Base-by-base conservation (phyloP, 2,113 vertebrate species). In the Syngnathus typhle region DNA sequence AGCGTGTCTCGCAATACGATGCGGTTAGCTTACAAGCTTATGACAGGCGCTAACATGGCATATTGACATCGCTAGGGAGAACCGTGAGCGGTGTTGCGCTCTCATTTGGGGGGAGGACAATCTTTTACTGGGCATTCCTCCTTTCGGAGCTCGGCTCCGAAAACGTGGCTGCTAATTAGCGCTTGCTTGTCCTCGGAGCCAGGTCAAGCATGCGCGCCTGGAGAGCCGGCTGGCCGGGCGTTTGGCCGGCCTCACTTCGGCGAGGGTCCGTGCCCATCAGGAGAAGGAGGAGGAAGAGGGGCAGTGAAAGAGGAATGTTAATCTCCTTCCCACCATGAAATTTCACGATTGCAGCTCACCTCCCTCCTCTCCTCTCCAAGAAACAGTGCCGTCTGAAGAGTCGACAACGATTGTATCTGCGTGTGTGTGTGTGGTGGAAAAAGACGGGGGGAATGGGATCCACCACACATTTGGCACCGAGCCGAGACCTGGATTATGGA, bases 181-280 rank as follows among this genome's bases (percentile, higher is more conserved):
- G 56, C 67, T 68, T 84, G 60, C 67, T 70, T 83, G 88, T 90
- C 88, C 88, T 89, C 83, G 87, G 83, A 66, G 68, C 71, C 77
- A 88, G 88, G 87, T 89, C 89, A 90, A 88, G 85, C 88, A 91
- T 90, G 87, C 70, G 84, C 79, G 41, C 60, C 41, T 12, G 75
- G 69, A 80, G 76, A 85, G 80, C 76, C 77, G 12, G 19, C 16
- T 4, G 10, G 23, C 55, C 27, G 55, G 12, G 12, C 27, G 27
- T 32, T 32, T 32, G 54, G 60, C 38, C 82, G 84, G 81, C 85
- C 83, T 88, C 81, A 79, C 77, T 84, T 88, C 73, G 66, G 71
- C 73, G 79, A 68, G 76, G 70, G 68, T 61, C 56, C 38, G 52
- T 62, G 41, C 60, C 60, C 60, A 7, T 41, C 37, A 80, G 69